A percentile compares a stretch with the other conserved stretches of the same genome.
These are phyloP conservation scores for Gastrophryne carolinensis DNA, from an alignment of 2,797 vertebrate genomes.

Conservation along the genomic window DNA sequence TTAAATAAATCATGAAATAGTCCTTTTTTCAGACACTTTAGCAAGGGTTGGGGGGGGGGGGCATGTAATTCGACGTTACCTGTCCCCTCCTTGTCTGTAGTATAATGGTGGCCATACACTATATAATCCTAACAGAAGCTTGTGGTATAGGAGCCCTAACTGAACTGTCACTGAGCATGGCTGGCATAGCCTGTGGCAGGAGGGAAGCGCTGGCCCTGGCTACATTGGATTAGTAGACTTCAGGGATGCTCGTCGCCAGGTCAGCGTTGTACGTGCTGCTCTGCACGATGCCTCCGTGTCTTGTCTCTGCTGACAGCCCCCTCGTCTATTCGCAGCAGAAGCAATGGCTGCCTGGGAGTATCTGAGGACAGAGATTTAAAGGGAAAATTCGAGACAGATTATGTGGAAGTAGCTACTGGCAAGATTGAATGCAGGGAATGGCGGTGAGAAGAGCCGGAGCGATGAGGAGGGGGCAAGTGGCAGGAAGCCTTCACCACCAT, in stretches of 20 bases:
- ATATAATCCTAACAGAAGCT: no score
- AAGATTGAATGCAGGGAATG: background rate
- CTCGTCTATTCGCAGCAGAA: background rate
- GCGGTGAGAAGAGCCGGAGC: background rate
- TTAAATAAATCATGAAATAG: no score
- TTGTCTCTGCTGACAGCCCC: slow-evolving; percentile 1
- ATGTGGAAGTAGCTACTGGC: background rate
- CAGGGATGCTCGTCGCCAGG: background rate
- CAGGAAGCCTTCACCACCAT: background rate
- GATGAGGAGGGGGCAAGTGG: background rate
- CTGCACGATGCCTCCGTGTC: slow-evolving; percentile 3
- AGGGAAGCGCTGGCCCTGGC: no score
- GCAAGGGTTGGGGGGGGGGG: no score
- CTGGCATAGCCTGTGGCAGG: no score
- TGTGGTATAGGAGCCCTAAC: no score
- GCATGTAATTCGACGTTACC: no score
- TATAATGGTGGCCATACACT: no score
- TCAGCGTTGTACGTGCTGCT: slow-evolving; percentile 22
- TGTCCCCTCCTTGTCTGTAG: no score
- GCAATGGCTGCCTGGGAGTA: slow-evolving; percentile 28
- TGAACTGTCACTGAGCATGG: no score
- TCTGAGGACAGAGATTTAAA: slow-evolving; percentile 36
- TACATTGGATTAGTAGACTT: background rate
- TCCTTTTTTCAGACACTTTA: no score
- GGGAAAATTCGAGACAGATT: slow-evolving; percentile 7